A percentile compares a stretch with the other conserved stretches of the same genome.
Conservation (phyloP, 2,888 invertebrate species). For the Coelopa pilipes region DNA sequence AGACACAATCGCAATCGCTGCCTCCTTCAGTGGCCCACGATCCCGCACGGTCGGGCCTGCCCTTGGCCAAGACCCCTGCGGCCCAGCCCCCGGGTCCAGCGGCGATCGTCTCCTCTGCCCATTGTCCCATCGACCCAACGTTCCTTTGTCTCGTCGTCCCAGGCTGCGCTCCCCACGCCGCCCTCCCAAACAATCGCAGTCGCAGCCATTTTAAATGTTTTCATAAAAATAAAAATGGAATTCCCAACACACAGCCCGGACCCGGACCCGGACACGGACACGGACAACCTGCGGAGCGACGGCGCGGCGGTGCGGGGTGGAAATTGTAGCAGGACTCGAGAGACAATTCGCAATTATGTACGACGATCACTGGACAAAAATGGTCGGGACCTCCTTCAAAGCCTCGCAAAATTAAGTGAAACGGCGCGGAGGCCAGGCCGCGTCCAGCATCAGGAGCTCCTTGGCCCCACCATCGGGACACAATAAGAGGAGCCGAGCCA, state of each 20-base stretch:
- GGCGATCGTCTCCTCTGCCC: too few species aligned
- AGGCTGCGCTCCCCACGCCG: too few species aligned
- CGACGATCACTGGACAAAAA: conserved; percentile 26
- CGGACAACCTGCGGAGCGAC: not conserved
- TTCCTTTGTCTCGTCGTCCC: too few species aligned
- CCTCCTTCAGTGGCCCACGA: too few species aligned
- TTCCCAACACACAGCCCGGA: conserved; percentile 1
- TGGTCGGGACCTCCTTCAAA: conserved; percentile 31
- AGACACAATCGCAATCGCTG: conserved; percentile 11
- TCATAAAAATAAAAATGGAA: conserved; percentile 24
- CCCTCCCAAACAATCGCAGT: conserved; percentile 10
- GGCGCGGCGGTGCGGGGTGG: not conserved
- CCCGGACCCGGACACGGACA: not conserved
- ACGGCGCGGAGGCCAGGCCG: not conserved
- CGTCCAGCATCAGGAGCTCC: not conserved
- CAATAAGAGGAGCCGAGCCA: not conserved
- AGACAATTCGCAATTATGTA: conserved; percentile 30
- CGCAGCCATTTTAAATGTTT: conserved; percentile 34
- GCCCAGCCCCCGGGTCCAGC: too few species aligned
- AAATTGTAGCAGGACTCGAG: not conserved
- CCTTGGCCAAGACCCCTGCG: too few species aligned
- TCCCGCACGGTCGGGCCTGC: too few species aligned
- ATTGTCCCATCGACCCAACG: too few species aligned
- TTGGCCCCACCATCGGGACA: too few species aligned
- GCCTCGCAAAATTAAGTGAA: conserved; percentile 23